A percentile compares a stretch with the other conserved stretches of the same genome.
These are phyloP conservation scores for Sympetrum striolatum DNA, from an alignment of 2,888 invertebrate species.

Conservation along the genomic window DNA sequence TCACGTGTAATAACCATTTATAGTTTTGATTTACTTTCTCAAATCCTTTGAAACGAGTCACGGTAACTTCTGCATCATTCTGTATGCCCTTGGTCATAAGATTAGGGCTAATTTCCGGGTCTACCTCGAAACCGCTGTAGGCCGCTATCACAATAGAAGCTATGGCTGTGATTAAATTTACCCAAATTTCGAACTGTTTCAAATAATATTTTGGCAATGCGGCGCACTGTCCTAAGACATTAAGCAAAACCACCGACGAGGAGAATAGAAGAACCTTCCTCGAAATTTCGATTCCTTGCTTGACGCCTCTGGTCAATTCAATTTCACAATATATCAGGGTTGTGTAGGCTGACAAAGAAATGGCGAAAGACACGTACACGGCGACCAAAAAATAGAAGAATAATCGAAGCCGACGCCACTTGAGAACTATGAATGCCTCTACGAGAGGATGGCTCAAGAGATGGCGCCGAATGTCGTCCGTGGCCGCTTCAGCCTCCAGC, in stretches of 20 bases:
- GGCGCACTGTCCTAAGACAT: conserved; percentile 58
- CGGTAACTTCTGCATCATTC: background rate
- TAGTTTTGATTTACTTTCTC: background rate
- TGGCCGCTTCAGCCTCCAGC: conserved; percentile 56
- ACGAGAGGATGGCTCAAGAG: conserved; percentile 66
- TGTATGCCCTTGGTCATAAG: background rate
- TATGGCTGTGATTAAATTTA: conserved; percentile 63
- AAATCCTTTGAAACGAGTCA: background rate
- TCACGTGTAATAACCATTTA: conserved; percentile 56
- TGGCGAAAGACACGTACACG: conserved; percentile 62
- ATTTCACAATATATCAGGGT: conserved; percentile 46
- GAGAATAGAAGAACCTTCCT: background rate
- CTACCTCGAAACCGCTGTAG: background rate
- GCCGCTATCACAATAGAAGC: conserved; percentile 60
- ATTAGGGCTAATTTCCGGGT: background rate
- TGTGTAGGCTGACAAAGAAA: conserved; percentile 62
- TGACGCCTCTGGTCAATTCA: background rate
- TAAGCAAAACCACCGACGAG: conserved; percentile 55
- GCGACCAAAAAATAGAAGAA: conserved; percentile 65
- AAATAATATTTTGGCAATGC: conserved; percentile 63
- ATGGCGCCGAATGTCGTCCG: background rate
- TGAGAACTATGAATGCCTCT: conserved; percentile 65
- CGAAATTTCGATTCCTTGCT: background rate
- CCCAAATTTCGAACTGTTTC: conserved; percentile 65
- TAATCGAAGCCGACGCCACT: conserved; percentile 65